Evolutionary conservation across 1,140 invertebrate genomes (phyloP).

Genomic region (Bombus confusus): DNA sequence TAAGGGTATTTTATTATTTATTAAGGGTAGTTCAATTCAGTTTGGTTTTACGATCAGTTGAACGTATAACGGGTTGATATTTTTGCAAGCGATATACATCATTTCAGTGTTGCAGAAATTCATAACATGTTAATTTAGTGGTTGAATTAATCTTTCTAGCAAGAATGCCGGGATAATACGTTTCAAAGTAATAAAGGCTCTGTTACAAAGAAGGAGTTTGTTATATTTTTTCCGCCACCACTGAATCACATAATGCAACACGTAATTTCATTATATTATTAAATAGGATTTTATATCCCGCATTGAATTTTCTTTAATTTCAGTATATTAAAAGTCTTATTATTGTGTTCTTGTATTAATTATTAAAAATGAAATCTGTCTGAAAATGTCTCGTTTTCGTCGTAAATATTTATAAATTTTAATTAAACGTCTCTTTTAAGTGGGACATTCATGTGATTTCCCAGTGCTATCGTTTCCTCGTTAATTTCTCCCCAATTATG

Average conservation of each 20-base stretch:
- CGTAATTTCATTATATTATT: no score
- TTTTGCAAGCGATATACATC: not conserved
- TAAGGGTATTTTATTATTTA: no score
- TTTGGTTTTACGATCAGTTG: not conserved
- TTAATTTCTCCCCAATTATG: slow-evolving; percentile 1
- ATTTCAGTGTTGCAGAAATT: not conserved
- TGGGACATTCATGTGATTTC: not conserved
- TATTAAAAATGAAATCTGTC: not conserved
- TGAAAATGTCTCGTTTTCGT: not conserved
- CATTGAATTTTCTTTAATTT: not conserved
- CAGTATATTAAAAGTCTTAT: not conserved
- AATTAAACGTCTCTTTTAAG: not conserved
- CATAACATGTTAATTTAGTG: not conserved
- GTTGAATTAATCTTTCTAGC: not conserved
- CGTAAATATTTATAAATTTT: not conserved
- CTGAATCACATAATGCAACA: no score
- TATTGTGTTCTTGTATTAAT: not conserved
- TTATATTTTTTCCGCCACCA: not conserved
- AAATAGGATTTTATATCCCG: not conserved
- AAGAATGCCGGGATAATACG: not conserved
- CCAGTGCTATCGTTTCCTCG: not conserved
- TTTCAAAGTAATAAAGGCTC: not conserved
- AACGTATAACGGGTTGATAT: no score
- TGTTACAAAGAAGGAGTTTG: not conserved
- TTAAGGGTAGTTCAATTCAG: not conserved